Percentiles rank a stretch among this genome's conserved stretches.
phyloP scores from a whole-genome alignment of 2,113 vertebrate genomes.

The Plotosus lineatus region DNA sequence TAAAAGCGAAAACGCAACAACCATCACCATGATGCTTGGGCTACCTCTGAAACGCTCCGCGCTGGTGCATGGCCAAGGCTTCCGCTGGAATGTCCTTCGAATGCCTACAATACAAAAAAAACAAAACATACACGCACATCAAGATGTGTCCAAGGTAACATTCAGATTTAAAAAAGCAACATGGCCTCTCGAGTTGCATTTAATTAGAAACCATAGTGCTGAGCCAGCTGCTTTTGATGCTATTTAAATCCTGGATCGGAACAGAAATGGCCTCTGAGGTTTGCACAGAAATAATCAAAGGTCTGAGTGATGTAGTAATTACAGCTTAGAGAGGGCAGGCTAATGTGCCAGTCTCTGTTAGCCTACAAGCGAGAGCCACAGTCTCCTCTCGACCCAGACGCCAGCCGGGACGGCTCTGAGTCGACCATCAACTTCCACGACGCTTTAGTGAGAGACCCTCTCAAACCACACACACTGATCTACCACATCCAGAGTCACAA shows the following conservation, averaged over 20 bases:
- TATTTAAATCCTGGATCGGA: conserved; percentile 51
- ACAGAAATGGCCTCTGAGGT: conserved; percentile 49
- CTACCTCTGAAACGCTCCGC: conserved; percentile 68
- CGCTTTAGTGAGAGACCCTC: neutral
- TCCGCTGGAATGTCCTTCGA: conserved; percentile 70
- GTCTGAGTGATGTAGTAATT: conserved; percentile 58
- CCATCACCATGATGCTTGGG: neutral
- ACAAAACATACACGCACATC: conserved; percentile 18
- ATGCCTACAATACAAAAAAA: conserved; percentile 67
- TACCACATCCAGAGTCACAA: neutral
- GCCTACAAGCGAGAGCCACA: conserved; percentile 49
- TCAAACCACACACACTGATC: conserved; percentile 21
- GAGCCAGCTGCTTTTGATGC: conserved; percentile 52
- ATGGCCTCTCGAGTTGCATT: conserved; percentile 40
- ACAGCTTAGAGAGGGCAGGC: conserved; percentile 51
- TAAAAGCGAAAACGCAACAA: neutral
- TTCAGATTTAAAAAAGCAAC: conserved; percentile 40
- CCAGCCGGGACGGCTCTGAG: conserved; percentile 18
- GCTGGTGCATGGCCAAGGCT: conserved; percentile 60
- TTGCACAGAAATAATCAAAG: conserved; percentile 58
- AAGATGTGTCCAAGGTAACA: conserved; percentile 12
- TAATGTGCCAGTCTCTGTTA: conserved; percentile 48
- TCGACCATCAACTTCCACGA: conserved; percentile 3
- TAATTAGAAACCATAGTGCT: conserved; percentile 50
- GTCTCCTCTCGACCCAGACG: conserved; percentile 47